Conservation (phyloP, 2,113 vertebrate species). For the Sylvicapra grimmia region DNA sequence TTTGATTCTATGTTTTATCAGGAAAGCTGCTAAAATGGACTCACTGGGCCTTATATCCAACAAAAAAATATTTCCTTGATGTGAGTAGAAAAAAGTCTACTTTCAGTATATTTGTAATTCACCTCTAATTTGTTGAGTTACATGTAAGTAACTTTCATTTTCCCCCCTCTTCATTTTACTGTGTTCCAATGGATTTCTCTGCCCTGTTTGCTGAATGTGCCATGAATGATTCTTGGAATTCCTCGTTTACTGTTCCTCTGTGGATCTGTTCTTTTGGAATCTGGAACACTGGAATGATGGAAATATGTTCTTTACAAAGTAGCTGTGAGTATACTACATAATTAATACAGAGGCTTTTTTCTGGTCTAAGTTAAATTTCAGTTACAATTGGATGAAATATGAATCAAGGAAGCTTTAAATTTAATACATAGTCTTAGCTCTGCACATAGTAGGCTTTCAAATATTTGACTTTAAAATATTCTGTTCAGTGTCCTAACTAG, state of each 20-base stretch:
- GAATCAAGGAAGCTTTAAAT: conserved; percentile 8
- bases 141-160: conserved; percentile 81
- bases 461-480: conserved; percentile 35
- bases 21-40: not conserved
- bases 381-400: conserved; percentile 41
- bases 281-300: conserved; percentile 75
- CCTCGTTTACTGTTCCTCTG: conserved; percentile 23
- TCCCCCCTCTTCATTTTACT: conserved; percentile 20
- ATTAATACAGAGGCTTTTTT: conserved; percentile 15
- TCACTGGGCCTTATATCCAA: not conserved
- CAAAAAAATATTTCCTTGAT: not conserved
- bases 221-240: conserved; percentile 62
- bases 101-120: conserved; percentile 19
- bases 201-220: not conserved
- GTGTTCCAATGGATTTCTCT: conserved; percentile 63
- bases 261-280: conserved; percentile 45
- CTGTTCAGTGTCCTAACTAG: not conserved
- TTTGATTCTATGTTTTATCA: not conserved
- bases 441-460: not conserved
- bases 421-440: not conserved
- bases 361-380: conserved; percentile 28
- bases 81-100: not conserved
- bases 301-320: conserved; percentile 80
- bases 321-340: conserved; percentile 91
- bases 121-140: conserved; percentile 67